Percentiles rank a stretch among this genome's conserved stretches.
Conservation (phyloP, 1,140 invertebrate genomes). For the Monomorium pharaonis region DNA sequence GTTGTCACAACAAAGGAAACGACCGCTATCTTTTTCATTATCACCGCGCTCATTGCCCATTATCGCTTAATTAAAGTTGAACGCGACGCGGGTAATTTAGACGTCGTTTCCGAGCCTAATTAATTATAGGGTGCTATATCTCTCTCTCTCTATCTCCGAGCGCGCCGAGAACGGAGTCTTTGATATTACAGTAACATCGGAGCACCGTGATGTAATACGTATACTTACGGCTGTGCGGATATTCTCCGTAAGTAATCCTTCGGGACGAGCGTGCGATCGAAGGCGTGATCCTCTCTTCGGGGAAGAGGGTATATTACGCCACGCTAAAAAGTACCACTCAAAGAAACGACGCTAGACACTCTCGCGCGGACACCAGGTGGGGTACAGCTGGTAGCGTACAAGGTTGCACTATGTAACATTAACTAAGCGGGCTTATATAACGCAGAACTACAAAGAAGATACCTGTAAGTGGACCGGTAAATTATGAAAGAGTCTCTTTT, state of each 20-base stretch:
- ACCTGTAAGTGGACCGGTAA: slow-evolving; percentile 27
- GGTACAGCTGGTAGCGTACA: not conserved
- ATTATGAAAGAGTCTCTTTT: slow-evolving; percentile 42
- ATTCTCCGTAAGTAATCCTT: not conserved
- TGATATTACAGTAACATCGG: not conserved
- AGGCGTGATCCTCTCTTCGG: not conserved
- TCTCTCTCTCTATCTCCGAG: not conserved
- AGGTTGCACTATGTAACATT: slow-evolving; percentile 29
- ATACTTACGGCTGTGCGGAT: not conserved
- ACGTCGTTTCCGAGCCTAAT: not conserved
- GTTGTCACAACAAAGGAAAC: slow-evolving; percentile 33
- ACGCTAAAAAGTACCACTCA: not conserved
- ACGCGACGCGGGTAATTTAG: too few relatives aligned
- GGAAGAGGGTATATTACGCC: slow-evolving; percentile 7
- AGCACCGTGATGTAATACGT: not conserved
- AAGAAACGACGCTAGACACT: slow-evolving; percentile 22
- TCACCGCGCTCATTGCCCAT: not conserved
- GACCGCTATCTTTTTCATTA: not conserved
- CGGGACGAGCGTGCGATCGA: slow-evolving; percentile 3
- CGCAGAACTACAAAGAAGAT: slow-evolving; percentile 25
- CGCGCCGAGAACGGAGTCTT: too few relatives aligned
- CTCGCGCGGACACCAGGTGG: not conserved
- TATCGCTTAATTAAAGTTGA: not conserved
- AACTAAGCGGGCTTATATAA: slow-evolving; percentile 29
- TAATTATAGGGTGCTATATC: not conserved